Percentiles rank a stretch among this genome's conserved stretches.
phyloP scores from a whole-genome alignment of 2,797 vertebrate species.

The Enteromius thamalakanensis region DNA sequence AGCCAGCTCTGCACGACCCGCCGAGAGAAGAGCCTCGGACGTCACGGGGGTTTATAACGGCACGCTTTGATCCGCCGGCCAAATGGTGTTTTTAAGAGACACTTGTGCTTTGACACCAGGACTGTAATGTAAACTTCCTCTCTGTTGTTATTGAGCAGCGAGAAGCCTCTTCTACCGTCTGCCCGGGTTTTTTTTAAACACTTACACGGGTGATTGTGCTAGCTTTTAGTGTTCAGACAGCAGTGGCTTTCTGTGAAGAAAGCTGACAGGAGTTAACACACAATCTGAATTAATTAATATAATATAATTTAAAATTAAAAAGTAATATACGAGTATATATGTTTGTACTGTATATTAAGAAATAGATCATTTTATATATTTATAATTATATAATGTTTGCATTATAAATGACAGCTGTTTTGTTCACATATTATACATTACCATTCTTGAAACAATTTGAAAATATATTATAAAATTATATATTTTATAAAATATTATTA shows the following conservation, averaged over 20 bases:
- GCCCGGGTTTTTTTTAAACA: not conserved
- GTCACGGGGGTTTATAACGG: conserved; percentile 1
- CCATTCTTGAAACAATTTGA: not conserved
- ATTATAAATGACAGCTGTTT: not conserved
- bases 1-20: conserved; percentile 21
- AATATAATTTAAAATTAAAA: not conserved
- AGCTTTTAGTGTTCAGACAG: not conserved
- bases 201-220: not conserved
- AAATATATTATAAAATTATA: no score
- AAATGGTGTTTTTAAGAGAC: conserved; percentile 64
- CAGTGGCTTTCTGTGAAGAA: not conserved
- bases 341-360: no score
- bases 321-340: not conserved
- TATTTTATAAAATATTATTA: no score
- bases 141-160: conserved; percentile 14
- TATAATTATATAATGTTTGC: not conserved
- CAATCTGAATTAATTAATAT: not conserved
- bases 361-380: not conserved
- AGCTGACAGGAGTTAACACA: not conserved
- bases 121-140: conserved; percentile 59
- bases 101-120: conserved; percentile 66
- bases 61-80: conserved; percentile 65
- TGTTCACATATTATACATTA: not conserved
- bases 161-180: conserved; percentile 27
- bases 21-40: not conserved